A percentile compares a stretch with the other conserved stretches of the same genome.
phyloP scores from a whole-genome alignment of 1,140 invertebrate species.

The Ptiloglossa arizonensis region DNA sequence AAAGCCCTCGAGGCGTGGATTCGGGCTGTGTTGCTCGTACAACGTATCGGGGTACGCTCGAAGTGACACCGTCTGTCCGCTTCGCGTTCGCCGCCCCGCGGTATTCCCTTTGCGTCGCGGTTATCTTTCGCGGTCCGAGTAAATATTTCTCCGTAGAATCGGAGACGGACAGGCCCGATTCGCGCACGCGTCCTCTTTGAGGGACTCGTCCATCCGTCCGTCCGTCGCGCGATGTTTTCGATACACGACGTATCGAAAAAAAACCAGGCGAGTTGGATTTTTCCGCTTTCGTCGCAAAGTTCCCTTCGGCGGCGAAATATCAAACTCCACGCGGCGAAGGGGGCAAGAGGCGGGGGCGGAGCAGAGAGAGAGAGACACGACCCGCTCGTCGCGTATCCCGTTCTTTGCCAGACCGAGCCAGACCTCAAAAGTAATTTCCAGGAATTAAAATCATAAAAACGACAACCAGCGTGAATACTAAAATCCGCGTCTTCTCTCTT shows the following conservation, averaged over 20 bases:
- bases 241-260: constrained; percentile 22
- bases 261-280: not conserved
- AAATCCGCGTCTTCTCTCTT: constrained; percentile 54
- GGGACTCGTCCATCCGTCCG: constrained; percentile 39
- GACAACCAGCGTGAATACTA: constrained; percentile 66
- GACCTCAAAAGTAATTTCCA: constrained; percentile 58
- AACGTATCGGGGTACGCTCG: no score
- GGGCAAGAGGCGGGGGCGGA: not conserved
- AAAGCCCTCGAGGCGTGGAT: no score
- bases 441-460: constrained; percentile 73
- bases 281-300: constrained; percentile 9
- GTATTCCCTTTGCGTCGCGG: not conserved
- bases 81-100: not conserved
- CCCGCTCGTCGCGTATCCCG: constrained; percentile 10
- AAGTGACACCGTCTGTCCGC: not conserved
- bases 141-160: constrained; percentile 22
- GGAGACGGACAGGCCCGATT: not conserved
- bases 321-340: constrained; percentile 28
- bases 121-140: constrained; percentile 19
- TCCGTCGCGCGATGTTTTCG: constrained; percentile 23
- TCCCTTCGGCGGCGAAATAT: constrained; percentile 24
- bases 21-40: no score
- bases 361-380: not conserved
- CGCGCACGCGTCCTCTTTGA: constrained; percentile 21
- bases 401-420: constrained; percentile 39